Evolutionary conservation across 2,888 invertebrate species (phyloP), one percentile per base, ranked within the genome.

Genomic region (Parnassius orleans): DNA sequence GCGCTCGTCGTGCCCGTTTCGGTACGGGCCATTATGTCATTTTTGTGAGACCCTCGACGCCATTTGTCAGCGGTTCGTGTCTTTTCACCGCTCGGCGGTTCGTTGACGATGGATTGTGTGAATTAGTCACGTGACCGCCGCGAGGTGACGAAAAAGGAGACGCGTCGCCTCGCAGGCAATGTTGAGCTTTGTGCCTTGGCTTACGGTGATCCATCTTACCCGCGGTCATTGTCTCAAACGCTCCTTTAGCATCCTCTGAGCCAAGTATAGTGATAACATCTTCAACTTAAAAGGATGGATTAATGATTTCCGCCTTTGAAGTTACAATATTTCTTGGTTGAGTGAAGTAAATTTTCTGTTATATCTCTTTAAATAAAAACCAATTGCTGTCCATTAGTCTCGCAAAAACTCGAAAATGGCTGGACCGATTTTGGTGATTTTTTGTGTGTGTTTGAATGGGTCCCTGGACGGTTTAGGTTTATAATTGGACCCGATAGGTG

Each of bases 81-180:
- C 90, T 87, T 89, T 90, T 90, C 88, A 88, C 82, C 83, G 74
- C 82, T 76, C 83, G 80, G 75, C 77, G 80, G 81, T 82, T 81
- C 82, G 84, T 84, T 83, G 84, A 84, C 79, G 90, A 90, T 90
- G 89, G 90, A 90, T 91, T 86, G 90, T 83, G 78, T 86, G 75
- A 84, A 91, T 90, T 90, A 90, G 89, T 90, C 89, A 87, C 86
- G 84, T 90, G 88, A 81, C 80, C 82, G 83, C 80, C 78, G 79
- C 74, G 87, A 90, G 90, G 89, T 90, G 90, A 90, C 90, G 90
- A 90, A 89, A 88, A 90, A 90, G 90, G 89, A 90, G 90, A 91
- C 86, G 83, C 75, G 72, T 84, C 83, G 80, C 78, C 79, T 80
- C 77, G 74, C 68, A 73, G 72, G 75, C 73, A 77, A 68, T 72